These are phyloP conservation scores for Ciconia stormi DNA, from an alignment of 2,113 vertebrate species.

Conservation along the genomic window DNA sequence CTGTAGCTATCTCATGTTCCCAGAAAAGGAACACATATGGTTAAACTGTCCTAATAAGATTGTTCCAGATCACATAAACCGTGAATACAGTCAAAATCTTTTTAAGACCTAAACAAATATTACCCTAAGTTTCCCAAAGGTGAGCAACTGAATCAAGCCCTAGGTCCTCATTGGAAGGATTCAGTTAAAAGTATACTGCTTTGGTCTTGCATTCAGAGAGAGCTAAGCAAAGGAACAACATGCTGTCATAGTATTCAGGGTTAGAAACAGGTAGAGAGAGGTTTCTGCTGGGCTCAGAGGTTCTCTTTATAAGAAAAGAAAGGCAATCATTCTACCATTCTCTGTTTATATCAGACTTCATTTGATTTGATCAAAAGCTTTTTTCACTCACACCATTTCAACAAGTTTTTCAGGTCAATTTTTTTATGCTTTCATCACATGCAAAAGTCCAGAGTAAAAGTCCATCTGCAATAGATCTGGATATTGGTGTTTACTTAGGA, in stretches of 20 bases:
- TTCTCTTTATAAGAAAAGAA: neutral
- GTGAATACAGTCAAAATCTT: neutral
- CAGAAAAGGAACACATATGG: neutral
- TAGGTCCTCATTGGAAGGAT: neutral
- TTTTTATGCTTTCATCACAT: neutral
- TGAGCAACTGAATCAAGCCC: neutral
- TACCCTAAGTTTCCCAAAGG: neutral
- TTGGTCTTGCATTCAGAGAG: neutral
- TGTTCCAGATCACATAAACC: neutral
- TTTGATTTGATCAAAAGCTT: neutral
- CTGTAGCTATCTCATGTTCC: neutral
- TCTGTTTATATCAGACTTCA: neutral
- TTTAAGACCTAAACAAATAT: neutral
- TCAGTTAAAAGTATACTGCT: neutral
- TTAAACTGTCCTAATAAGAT: neutral
- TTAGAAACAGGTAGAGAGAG: neutral
- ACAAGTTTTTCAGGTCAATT: neutral
- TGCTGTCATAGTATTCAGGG: neutral
- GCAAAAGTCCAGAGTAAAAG: neutral
- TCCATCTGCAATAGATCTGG: neutral
- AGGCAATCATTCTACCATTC: neutral
- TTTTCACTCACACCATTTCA: neutral
- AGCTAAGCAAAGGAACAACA: neutral
- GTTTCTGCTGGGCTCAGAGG: neutral
- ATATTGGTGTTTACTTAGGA: neutral